Percentiles rank a stretch among this genome's conserved stretches.
Conservation (phyloP, 2,113 vertebrate species). For the Hippocampus zosterae region DNA sequence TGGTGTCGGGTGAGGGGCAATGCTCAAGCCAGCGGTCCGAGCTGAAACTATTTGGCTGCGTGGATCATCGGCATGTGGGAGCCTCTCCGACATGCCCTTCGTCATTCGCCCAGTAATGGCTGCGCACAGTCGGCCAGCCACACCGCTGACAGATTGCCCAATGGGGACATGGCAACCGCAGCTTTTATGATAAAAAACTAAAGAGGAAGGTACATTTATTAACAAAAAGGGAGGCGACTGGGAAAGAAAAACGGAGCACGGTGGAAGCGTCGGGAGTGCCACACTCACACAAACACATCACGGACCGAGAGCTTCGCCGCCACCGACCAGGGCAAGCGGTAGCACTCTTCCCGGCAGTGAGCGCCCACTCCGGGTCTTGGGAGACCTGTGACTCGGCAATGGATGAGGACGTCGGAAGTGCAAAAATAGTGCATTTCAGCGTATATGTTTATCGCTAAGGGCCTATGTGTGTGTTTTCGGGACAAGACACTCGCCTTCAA, state of each 20-base stretch:
- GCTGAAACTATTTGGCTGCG: constrained; percentile 47
- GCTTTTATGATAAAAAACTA: neutral
- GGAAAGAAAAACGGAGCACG: neutral
- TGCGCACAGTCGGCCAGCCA: constrained; percentile 45
- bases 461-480: constrained; percentile 22
- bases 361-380: constrained; percentile 52
- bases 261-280: neutral
- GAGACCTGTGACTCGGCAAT: constrained; percentile 28
- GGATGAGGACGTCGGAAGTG: constrained; percentile 8
- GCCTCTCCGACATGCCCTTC: constrained; percentile 50
- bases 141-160: constrained; percentile 56
- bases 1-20: constrained; percentile 12
- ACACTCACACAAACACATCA: neutral
- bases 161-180: constrained; percentile 46
- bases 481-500: constrained; percentile 42
- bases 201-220: neutral
- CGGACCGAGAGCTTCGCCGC: neutral
- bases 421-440: neutral
- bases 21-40: constrained; percentile 26
- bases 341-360: constrained; percentile 55
- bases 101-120: constrained; percentile 62
- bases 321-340: neutral
- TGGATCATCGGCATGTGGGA: constrained; percentile 39
- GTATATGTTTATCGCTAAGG: constrained; percentile 36
- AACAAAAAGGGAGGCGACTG: neutral